Evolutionary conservation across 2,113 vertebrate genomes (phyloP).

Genomic region (Ictalurus punctatus): DNA sequence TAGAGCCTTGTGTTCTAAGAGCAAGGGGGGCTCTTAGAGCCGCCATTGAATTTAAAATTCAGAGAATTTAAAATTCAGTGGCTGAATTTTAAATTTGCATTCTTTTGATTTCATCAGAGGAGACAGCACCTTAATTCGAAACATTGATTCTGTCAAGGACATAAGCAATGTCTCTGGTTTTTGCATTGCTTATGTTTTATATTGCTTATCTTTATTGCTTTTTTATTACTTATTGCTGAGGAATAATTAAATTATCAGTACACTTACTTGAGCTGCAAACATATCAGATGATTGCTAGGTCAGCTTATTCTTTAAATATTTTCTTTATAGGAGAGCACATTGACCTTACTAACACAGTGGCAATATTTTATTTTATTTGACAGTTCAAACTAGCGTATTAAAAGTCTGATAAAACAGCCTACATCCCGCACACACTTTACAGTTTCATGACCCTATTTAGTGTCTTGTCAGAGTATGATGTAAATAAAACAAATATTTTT

Average conservation of each 20-base stretch:
- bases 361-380: not conserved
- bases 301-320: not conserved
- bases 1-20: not conserved
- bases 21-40: not conserved
- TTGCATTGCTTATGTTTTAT: not conserved
- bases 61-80: not conserved
- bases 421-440: not conserved
- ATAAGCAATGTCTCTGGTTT: not conserved
- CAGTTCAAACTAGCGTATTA: not conserved
- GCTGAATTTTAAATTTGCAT: not conserved
- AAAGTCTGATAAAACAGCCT: not conserved
- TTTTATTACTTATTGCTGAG: not conserved
- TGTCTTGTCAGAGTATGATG: not conserved
- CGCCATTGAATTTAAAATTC: no score
- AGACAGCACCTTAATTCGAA: no score
- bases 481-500: not conserved
- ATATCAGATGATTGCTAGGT: not conserved
- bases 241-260: not conserved
- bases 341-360: not conserved
- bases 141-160: no score
- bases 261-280: not conserved
- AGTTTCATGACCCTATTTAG: conserved; percentile 4
- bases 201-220: not conserved
- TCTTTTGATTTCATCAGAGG: no score
- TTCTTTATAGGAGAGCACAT: not conserved